Evolutionary conservation across 2,888 invertebrate species (phyloP), one percentile per base, ranked within the genome.

Genomic region (Phymatocera aterrima): DNA sequence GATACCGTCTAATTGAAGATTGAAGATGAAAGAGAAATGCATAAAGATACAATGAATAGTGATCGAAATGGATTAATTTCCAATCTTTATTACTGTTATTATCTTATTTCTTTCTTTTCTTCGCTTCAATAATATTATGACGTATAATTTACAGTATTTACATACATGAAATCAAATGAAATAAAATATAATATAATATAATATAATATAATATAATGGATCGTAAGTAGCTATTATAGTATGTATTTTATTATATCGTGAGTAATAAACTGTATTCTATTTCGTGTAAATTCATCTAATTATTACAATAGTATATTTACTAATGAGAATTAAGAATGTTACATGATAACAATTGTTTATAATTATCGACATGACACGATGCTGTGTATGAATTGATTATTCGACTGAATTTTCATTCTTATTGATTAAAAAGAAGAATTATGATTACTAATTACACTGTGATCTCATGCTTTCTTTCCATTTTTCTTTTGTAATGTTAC

Each of bases 71-170:
- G 15, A 57, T 64, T 3, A 21, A 15, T 64, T 64, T 64, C 28
- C 46, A 46, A 68, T 68, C 46, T 46, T 46, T 68, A 68, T 68
- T 46, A 68, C 46, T 21, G 18, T 64, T 8, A 34, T 34, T 60
- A 31, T 60, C 28, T 18, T 46, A 68, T 28, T 68, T n/a, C n/a
- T n/a, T n/a, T n/a, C n/a, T n/a, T n/a, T n/a, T n/a, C n/a, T n/a
- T n/a, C n/a, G n/a, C n/a, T n/a, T n/a, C n/a, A 68, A 68, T 68
- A 46, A 18, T 61, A 61, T 34, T 61, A 57, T 24, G 15, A 31
- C 24, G 46, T 68, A n/a, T 68, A 68, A 68, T 68, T 68, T 68
- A 68, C 68, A 68, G 31, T 64, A 64, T 68, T 43, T 68, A 68
- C 46, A 37, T 64, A 43, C 43, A 43, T 43, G 12, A 43, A n/a